Evolutionary conservation across 1,140 invertebrate genomes (phyloP).

Genomic region (Euura saliciscinereae): DNA sequence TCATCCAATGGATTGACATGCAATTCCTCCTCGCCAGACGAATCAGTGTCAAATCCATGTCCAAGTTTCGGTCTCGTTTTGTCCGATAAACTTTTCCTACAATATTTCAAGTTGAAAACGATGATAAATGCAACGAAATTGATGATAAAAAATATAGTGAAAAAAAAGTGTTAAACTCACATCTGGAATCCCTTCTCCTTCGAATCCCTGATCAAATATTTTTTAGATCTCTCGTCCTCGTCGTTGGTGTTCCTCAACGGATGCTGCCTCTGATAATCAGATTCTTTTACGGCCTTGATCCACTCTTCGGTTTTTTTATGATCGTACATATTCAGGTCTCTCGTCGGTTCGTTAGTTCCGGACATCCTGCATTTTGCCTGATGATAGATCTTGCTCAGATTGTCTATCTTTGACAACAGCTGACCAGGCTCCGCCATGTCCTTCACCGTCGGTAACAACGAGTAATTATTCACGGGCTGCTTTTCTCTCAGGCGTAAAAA

Average conservation of each 20-base stretch:
- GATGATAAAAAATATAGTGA: background rate
- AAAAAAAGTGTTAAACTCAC: background rate
- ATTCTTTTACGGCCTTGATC: conserved; percentile 11
- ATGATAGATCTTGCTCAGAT: conserved; percentile 40
- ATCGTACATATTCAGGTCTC: conserved; percentile 38
- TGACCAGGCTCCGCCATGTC: conserved; percentile 30
- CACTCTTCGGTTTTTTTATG: conserved; percentile 32
- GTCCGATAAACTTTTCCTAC: conserved; percentile 4
- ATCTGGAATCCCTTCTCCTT: background rate
- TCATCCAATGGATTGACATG: conserved; percentile 13
- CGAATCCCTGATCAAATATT: background rate
- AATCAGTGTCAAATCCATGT: conserved; percentile 39
- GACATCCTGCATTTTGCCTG: conserved; percentile 31
- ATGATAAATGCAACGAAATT: background rate
- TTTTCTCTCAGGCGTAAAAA: conserved; percentile 28
- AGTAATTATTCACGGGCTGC: conserved; percentile 31
- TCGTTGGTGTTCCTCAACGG: background rate
- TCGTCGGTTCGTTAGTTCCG: background rate
- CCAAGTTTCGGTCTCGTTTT: conserved; percentile 29
- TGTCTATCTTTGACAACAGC: conserved; percentile 31
- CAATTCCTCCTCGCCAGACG: conserved; percentile 29
- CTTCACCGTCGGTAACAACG: conserved; percentile 35
- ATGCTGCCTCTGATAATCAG: background rate
- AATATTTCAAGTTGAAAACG: background rate
- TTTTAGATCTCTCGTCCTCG: background rate